Base-by-base conservation (phyloP, 1,140 invertebrate genomes). In the Drosophila carrolli region DNA sequence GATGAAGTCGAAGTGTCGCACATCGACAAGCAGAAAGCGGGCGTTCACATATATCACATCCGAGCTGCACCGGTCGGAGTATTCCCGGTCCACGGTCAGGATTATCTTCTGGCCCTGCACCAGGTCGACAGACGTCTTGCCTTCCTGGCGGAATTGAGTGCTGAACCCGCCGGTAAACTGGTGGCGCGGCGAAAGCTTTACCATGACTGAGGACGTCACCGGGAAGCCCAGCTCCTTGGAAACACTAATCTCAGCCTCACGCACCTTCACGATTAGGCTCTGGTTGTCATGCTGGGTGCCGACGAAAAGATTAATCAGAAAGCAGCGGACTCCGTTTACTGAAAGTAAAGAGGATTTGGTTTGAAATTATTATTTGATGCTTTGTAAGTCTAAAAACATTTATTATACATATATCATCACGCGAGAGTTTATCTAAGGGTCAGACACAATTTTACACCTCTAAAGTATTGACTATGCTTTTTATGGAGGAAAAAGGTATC, bases 11-110 rank as follows among this genome's bases (percentile, higher is more conserved):
- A 60, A 86, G 0, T 6, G 8, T 7, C 13, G 7, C 0, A 91
- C 53, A 43, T 84, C 88, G 19, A 16, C 7, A 0, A 91, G 44
- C 41, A 92, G 68, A 40, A 91, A 91, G 0, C 68, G 73, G 0
- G 78, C 90, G 51, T 92, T 92, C 6, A 91, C 91, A 51, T 86
- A 92, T n/a, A 92, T 67, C 0, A 53, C 11, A 0, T 43, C 43
- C 1, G 48, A 9, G 0, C 11, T 68, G 14, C 78, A 78, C 1
- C 13, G 7, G 2, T 48, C 41, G 0, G 90, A 83, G 35, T 56
- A 91, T 4, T 62, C 23, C 6, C 91, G 81, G 35, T 91, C 66
- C 2, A 75, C 75, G 1, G 91, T 84, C 32, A 92, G 37, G 0
- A 16, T 46, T 0, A 86, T 6, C 13, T 55, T 66, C 7, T 57